phyloP scores from a whole-genome alignment of 2,113 vertebrate genomes.

The Epinephelus lanceolatus region DNA sequence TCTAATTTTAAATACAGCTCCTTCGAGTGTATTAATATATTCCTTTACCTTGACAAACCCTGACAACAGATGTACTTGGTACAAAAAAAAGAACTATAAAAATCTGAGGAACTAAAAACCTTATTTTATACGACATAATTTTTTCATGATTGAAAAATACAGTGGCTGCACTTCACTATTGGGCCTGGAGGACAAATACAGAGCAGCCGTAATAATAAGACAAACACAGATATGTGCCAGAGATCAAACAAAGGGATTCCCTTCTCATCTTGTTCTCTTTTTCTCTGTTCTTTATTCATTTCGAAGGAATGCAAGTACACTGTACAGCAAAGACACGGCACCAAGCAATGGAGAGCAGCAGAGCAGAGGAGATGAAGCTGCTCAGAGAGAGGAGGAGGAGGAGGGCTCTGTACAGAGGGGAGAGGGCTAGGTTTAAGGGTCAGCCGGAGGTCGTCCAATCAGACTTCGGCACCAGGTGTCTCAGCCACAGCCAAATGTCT shows the following conservation, averaged over 20 bases:
- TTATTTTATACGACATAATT: not conserved
- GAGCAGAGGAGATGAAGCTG: constrained; percentile 77
- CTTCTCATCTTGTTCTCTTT: constrained; percentile 33
- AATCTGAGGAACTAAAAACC: not conserved
- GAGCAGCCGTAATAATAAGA: not conserved
- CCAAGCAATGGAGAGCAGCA: constrained; percentile 89
- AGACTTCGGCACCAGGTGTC: constrained; percentile 46
- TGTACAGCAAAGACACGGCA: constrained; percentile 95
- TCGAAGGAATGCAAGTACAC: constrained; percentile 92
- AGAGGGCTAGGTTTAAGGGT: constrained; percentile 46
- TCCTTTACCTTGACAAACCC: not conserved
- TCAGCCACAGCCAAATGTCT: constrained; percentile 40
- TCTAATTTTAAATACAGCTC: too few relatives aligned
- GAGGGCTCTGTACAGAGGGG: constrained; percentile 57
- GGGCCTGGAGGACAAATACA: not conserved
- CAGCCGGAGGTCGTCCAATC: constrained; percentile 67
- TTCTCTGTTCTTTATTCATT: constrained; percentile 86
- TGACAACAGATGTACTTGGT: not conserved
- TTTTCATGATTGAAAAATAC: not conserved
- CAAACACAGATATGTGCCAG: not conserved
- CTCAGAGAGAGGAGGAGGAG: constrained; percentile 60
- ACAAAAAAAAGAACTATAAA: not conserved
- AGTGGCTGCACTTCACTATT: not conserved
- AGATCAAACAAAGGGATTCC: constrained; percentile 17
- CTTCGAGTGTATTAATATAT: not conserved